Evolutionary conservation across 2,113 vertebrate genomes (phyloP).

Genomic region (Antennarius striatus): DNA sequence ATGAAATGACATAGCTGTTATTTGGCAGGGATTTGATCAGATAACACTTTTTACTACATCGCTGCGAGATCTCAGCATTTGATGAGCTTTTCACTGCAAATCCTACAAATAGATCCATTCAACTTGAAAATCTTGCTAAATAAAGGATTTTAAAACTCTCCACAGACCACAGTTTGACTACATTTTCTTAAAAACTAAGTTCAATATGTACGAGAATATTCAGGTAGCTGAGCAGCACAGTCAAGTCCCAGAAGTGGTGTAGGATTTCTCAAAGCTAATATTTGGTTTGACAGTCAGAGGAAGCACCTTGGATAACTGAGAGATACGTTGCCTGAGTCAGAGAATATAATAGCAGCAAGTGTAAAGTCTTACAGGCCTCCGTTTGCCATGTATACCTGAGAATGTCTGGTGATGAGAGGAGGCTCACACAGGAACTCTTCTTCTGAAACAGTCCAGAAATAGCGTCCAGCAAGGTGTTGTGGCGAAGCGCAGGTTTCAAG

Average conservation of each 20-base stretch:
- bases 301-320: constrained; percentile 40
- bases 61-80: constrained; percentile 27
- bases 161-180: constrained; percentile 27
- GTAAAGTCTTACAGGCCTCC: constrained; percentile 13
- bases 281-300: constrained; percentile 40
- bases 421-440: constrained; percentile 98
- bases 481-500: constrained; percentile 97
- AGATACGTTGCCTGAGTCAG: constrained; percentile 14
- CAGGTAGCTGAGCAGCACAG: constrained; percentile 13
- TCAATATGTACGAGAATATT: constrained; percentile 39
- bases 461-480: constrained; percentile 90
- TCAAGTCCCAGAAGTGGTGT: constrained; percentile 19
- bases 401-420: constrained; percentile 95
- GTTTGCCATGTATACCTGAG: constrained; percentile 72
- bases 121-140: constrained; percentile 25
- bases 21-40: constrained; percentile 53
- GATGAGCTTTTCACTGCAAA: constrained; percentile 22
- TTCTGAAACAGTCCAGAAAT: constrained; percentile 98
- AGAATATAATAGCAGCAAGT: not conserved
- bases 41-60: constrained; percentile 54
- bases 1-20: constrained; percentile 41
- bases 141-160: constrained; percentile 19
- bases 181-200: constrained; percentile 30
- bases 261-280: constrained; percentile 49
- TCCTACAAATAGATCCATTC: constrained; percentile 42